These are phyloP conservation scores for Tolypeutes matacus DNA, from an alignment of 2,797 vertebrate genomes.

Conservation along the genomic window DNA sequence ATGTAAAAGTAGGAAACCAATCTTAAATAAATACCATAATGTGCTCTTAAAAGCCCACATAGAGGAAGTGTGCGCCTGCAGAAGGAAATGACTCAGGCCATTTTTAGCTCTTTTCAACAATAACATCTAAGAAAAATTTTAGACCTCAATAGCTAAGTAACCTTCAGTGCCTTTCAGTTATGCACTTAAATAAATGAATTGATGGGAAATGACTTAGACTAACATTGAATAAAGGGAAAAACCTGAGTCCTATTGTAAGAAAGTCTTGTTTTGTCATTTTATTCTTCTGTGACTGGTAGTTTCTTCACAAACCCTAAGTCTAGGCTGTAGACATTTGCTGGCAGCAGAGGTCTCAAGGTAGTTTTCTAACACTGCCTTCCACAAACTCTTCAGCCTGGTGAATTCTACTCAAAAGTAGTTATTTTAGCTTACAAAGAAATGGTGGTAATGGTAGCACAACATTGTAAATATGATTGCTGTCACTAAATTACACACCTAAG, in stretches of 20 bases:
- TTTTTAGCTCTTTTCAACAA: slow-evolving; percentile 80
- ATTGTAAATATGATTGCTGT: too few relatives aligned
- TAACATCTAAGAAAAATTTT: slow-evolving; percentile 81
- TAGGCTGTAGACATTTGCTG: background rate
- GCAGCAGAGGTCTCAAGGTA: background rate
- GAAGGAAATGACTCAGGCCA: slow-evolving; percentile 76
- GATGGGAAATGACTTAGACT: slow-evolving; percentile 77
- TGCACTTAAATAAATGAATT: slow-evolving; percentile 73
- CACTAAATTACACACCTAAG: too few relatives aligned
- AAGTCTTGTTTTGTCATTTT: slow-evolving; percentile 43
- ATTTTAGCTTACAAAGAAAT: slow-evolving; percentile 26
- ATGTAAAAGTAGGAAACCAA: slow-evolving; percentile 69
- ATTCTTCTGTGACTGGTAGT: slow-evolving; percentile 67
- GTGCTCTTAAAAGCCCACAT: slow-evolving; percentile 69
- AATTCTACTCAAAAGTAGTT: background rate
- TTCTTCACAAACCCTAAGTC: slow-evolving; percentile 9
- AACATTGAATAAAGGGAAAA: slow-evolving; percentile 74
- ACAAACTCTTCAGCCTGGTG: background rate
- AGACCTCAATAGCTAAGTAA: slow-evolving; percentile 79
- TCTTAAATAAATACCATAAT: slow-evolving; percentile 78
- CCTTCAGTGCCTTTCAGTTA: slow-evolving; percentile 70
- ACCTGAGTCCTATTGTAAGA: slow-evolving; percentile 63
- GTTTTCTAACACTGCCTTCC: background rate
- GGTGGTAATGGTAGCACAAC: too few relatives aligned
- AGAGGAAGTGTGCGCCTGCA: slow-evolving; percentile 77